phyloP scores from a whole-genome alignment of 2,113 vertebrate species.

The Polypterus bichir region DNA sequence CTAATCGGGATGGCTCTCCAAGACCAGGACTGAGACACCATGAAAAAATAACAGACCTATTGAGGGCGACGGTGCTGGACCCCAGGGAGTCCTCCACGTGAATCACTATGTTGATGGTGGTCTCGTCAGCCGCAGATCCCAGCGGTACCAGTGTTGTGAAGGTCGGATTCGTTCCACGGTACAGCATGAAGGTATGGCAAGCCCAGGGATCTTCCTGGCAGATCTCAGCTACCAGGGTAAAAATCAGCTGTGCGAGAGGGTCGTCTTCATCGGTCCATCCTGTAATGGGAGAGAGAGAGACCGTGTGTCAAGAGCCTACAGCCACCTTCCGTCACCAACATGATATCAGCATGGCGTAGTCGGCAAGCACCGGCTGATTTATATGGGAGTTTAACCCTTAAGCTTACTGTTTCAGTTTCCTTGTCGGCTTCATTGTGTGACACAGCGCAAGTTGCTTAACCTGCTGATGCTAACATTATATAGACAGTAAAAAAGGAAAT shows the following conservation, averaged over 20 bases:
- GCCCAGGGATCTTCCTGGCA: slow-evolving; percentile 21
- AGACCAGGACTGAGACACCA: too few relatives aligned
- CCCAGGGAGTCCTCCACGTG: slow-evolving; percentile 48
- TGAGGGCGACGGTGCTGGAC: slow-evolving; percentile 36
- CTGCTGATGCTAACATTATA: too few relatives aligned
- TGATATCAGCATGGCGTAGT: too few relatives aligned
- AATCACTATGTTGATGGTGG: slow-evolving; percentile 33
- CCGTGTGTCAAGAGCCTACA: not conserved
- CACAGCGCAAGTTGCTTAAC: too few relatives aligned
- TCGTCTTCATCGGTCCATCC: slow-evolving; percentile 47
- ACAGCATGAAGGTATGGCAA: slow-evolving; percentile 45
- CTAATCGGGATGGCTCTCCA: too few relatives aligned
- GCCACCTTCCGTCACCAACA: too few relatives aligned
- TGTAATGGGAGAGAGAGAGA: slow-evolving; percentile 19
- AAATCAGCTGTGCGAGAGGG: slow-evolving; percentile 44
- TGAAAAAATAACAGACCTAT: slow-evolving; percentile 32
- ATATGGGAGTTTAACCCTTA: too few relatives aligned
- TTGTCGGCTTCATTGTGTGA: too few relatives aligned
- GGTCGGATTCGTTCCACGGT: slow-evolving; percentile 46
- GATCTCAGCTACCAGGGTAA: slow-evolving; percentile 40
- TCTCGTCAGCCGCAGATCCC: slow-evolving; percentile 21
- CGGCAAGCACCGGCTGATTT: too few relatives aligned
- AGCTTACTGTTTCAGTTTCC: too few relatives aligned
- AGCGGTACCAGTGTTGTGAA: slow-evolving; percentile 42
- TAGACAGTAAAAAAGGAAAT: too few relatives aligned